Evolutionary conservation across 1,140 invertebrate genomes (phyloP), one percentile per base, ranked within the genome.

Genomic region (Meloidogyne chitwoodi): DNA sequence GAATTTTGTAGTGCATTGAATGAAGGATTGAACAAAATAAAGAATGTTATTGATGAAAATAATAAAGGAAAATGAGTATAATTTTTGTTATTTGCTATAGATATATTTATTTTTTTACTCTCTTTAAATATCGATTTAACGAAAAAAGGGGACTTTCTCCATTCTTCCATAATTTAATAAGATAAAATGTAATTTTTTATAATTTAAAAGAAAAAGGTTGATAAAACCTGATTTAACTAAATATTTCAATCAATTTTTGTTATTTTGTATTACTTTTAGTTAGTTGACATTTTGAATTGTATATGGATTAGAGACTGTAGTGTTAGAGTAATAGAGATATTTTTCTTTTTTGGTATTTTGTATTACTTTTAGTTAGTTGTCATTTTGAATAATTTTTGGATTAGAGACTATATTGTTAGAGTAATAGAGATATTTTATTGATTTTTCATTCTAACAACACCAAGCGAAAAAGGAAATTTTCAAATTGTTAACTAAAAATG

Each of bases 181-280:
- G n/a, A n/a, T n/a, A n/a, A n/a, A n/a, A n/a, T n/a, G n/a, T n/a
- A 10, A 65, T 22, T 68, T 31, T 19, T 16, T 66, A 31, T 31
- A 24, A 26, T 74, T 65, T 90, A 92, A 94, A 79, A 92, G 92
- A 86, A 95, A 95, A 83, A 93, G 93, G 26, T 92, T 93, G 88
- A 95, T 95, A n/a, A n/a, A n/a, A n/a, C n/a, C n/a, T n/a, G n/a
- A n/a, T n/a, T n/a, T n/a, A n/a, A n/a, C n/a, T n/a, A n/a, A n/a
- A n/a, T n/a, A n/a, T n/a, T n/a, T n/a, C n/a, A n/a, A n/a, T n/a
- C n/a, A n/a, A n/a, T 19, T 48, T 48, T 48, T 19, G 44, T 5
- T 48, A 5, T 48, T 48, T 48, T 48, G 44, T 48, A 14, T 19
- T 19, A 19, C 16, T 19, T 19, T 4, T n/a, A 16, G 2, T 14